Base-by-base conservation (phyloP, 1,140 invertebrate genomes). In the Mamestra configurata region DNA sequence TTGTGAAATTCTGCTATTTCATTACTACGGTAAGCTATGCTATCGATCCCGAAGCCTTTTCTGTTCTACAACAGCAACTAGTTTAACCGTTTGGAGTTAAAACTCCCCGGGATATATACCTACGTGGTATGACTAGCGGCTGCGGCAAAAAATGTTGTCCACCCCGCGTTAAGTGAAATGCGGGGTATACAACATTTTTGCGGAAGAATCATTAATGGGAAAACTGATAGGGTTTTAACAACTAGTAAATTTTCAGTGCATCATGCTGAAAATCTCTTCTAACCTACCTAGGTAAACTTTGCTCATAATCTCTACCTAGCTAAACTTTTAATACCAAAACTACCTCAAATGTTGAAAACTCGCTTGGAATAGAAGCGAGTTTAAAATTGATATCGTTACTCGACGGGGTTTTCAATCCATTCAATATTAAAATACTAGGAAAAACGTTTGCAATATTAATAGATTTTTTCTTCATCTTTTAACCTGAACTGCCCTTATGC, bases 11-110 rank as follows among this genome's bases (percentile, higher is more conserved):
- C 18, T 4, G 27, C n/a, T n/a, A n/a, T n/a, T n/a, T n/a, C n/a
- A n/a, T n/a, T n/a, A n/a, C n/a, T 0, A 24, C 53, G 27, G 20
- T 2, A 13, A 22, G 22, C 40, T 35, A 27, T 22, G 11, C 13
- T 24, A 70, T 70, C 18, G 66, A 70, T 70, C 66, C 40, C 24
- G 66, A 70, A 46, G 66, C 66, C 66, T 70, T 70, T 70, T 37
- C 20, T 43, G 64, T 46, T 27, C 59, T 27, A 49, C 22, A 6
- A 49, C 22, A 22, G 20, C 11, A 49, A 70, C 66, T 70, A 49
- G 37, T 70, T 70, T 70, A 70, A 46, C 37, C 37, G 37, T 68
- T 49, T 49, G 66, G 10, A 70, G 66, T 70, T 70, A 46, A 46
- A 68, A 22, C 66, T 70, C 40, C 37, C 20, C 7, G 59, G 35